Conservation (phyloP, 2,888 invertebrate species). For the Perizoma affinitatum region DNA sequence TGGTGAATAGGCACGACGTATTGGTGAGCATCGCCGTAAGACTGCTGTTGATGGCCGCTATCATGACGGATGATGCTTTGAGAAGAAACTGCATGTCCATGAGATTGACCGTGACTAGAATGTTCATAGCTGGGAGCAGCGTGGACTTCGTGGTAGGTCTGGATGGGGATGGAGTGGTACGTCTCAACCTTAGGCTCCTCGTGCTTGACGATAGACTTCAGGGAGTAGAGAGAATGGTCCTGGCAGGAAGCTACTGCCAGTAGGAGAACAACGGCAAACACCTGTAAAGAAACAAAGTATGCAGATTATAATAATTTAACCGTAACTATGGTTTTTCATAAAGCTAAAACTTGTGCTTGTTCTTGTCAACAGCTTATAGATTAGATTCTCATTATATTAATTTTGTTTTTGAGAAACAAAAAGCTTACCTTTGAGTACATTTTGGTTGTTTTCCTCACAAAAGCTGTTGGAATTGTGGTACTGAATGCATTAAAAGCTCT, state of each 20-base stretch:
- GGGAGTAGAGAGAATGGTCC: conserved; percentile 50
- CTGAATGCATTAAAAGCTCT: conserved; percentile 41
- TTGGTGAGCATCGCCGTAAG: conserved; percentile 31
- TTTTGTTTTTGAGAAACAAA: too few species aligned
- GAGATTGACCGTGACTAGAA: conserved; percentile 37
- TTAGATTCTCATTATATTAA: too few species aligned
- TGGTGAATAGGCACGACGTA: conserved; percentile 35
- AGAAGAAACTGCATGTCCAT: conserved; percentile 52
- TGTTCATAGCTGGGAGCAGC: conserved; percentile 33
- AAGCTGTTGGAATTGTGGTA: conserved; percentile 52
- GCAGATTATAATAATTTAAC: not conserved
- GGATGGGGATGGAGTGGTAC: conserved; percentile 35
- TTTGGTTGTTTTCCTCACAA: conserved; percentile 48
- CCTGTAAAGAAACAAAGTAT: conserved; percentile 37
- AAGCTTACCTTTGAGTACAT: conserved; percentile 45
- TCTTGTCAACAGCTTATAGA: too few species aligned
- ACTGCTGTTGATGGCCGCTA: conserved; percentile 35
- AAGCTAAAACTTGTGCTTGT: not conserved
- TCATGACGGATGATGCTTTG: conserved; percentile 54
- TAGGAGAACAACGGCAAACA: conserved; percentile 41
- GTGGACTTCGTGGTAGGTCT: conserved; percentile 30
- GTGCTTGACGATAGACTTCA: conserved; percentile 55
- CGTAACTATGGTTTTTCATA: not conserved
- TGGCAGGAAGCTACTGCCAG: conserved; percentile 50
- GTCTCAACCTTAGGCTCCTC: conserved; percentile 51